Evolutionary conservation across 2,113 vertebrate genomes (phyloP), one percentile per base, ranked within the genome.

Genomic region (Thunnus maccoyii): DNA sequence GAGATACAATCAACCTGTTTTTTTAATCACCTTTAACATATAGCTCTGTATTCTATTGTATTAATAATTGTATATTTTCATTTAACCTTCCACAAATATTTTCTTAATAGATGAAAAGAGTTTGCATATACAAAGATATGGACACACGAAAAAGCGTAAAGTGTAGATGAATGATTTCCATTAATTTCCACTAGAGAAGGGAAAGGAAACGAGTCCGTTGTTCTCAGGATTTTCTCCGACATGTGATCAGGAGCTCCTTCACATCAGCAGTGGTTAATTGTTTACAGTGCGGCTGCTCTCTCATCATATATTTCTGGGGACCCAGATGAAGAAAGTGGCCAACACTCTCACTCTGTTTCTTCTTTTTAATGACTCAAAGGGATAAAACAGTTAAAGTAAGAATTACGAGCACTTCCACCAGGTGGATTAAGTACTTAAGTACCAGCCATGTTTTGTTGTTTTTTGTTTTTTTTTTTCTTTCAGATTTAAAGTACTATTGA

Each of bases 31-130:
- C 88, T 87, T 87, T 90, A 94, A 92, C 88, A 80, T 90, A 88
- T 90, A 93, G 86, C 88, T 90, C 93, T 93, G 89, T 88, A 92
- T 85, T 92, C 91, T 92, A 91, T 91, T 94, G 85, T 90, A 95
- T 90, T 89, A 89, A 90, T 90, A 96, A 95, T 88, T 95, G 89
- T 96, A 94, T 96, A 94, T 95, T 96, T 95, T 93, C 94, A 95
- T 96, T 95, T 97, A 96, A 95, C 94, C 92, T 95, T 94, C 76
- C 91, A 95, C 94, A 94, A 96, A 95, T 99, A 97, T 98, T 98
- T 98, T 98, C 97, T 95, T 97, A 98, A 92, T 93, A 95, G 95
- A 96, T 95, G 91, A 83, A 82, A 88, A 89, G 48, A 83, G 76
- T 77, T 85, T 78, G 71, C 69, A 36, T 74, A 80, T 67, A 80